Evolutionary conservation across 2,113 vertebrate genomes (phyloP), one percentile per base, ranked within the genome.

Genomic region (Microtus pennsylvanicus): DNA sequence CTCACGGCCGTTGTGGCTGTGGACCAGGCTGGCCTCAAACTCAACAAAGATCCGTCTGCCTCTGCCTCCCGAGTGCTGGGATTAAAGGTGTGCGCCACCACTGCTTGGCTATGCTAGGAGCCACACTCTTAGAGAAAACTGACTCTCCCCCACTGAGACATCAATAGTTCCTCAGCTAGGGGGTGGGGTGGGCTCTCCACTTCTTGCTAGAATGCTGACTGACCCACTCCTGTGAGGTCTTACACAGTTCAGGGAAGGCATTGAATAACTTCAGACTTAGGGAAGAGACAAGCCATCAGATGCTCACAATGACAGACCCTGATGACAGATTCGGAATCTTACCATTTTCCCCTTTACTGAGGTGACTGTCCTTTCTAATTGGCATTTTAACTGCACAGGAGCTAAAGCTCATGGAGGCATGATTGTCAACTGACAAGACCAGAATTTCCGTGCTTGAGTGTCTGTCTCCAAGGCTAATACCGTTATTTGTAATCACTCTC

Each of bases 211-310:
- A 58, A 58, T 58, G 55, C 5, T 58, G 19, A 58, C 55, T 58
- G 17, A 58, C 55, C 55, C 55, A 58, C 5, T 58, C 55, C 55
- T 58, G 55, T 58, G 17, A 58, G 55, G 55, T 58, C 0, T 19
- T 58, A 58, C 19, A 19, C 55, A 50, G 17, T 33, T 77, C 28
- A 61, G 75, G 24, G 42, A 83, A 83, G 26, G 33, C n/a, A 77
- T 83, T 38, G 90, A 67, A 72, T 92, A 65, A 90, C 90, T 96
- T 67, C 76, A 12, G 87, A 78, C 21, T 91, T 45, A 91, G 26
- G 55, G 86, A 81, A 91, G 38, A 94, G 65, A 13, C 69, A 47
- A 47, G 35, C 38, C n/a, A 65, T 75, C 65, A 33, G 69, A 88
- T 28, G 35, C 38, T 86, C 74, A 76, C 52, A 65, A 67, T 94